Conservation (phyloP, 2,888 invertebrate genomes). For the Drosophila eohydei region DNA sequence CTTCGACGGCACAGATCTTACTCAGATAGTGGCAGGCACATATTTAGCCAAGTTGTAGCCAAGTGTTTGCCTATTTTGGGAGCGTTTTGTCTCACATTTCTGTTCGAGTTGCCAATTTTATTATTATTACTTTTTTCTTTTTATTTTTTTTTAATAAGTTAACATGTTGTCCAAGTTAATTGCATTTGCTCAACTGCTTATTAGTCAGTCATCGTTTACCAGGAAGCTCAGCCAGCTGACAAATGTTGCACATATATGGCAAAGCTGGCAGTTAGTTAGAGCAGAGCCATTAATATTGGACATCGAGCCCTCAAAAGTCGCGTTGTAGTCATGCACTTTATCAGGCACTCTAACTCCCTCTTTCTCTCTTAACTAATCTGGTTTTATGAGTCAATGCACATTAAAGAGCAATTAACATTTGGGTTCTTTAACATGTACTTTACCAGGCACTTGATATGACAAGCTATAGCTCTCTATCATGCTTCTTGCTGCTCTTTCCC, state of each 20-base stretch:
- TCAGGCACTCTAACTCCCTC: not conserved
- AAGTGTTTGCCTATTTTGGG: constrained; percentile 18
- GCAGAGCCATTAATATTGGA: not conserved
- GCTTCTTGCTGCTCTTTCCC: not conserved
- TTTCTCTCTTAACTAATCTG: too few species aligned
- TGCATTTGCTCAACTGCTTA: constrained; percentile 15
- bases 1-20: constrained; percentile 13
- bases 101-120: constrained; percentile 13
- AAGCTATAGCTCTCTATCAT: not conserved
- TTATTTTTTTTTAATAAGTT: not conserved
- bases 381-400: too few species aligned
- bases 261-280: not conserved
- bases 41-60: constrained; percentile 10
- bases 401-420: not conserved
- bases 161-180: constrained; percentile 13
- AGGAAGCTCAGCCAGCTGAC: constrained; percentile 7
- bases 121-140: not conserved
- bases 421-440: not conserved
- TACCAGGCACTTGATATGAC: not conserved
- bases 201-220: constrained; percentile 11
- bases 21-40: constrained; percentile 19
- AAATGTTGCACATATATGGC: constrained; percentile 10
- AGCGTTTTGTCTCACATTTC: constrained; percentile 21
- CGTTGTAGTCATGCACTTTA: not conserved
- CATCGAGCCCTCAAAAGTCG: not conserved